Evolutionary conservation across 2,888 invertebrate genomes (phyloP).

Genomic region (Sialis fuliginosa): DNA sequence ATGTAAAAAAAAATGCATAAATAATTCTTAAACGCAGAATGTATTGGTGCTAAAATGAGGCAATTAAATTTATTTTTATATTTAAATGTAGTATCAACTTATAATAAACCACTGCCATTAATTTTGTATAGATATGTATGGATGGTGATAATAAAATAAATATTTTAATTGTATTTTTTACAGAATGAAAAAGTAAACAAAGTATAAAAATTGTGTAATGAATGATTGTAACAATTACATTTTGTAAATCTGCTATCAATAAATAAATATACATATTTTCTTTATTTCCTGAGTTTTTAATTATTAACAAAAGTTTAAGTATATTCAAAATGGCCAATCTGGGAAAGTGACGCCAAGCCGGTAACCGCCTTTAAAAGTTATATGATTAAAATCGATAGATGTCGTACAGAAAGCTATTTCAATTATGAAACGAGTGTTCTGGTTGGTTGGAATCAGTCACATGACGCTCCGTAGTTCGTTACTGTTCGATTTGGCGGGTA

Average conservation of each 20-base stretch:
- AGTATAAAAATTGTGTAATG: too few species aligned
- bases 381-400: conserved; percentile 8
- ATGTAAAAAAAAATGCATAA: neutral
- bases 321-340: neutral
- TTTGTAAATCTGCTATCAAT: too few species aligned
- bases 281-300: too few species aligned
- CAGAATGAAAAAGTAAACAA: too few species aligned
- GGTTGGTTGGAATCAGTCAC: conserved; percentile 22
- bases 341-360: neutral
- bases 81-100: neutral
- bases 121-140: too few species aligned
- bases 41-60: conserved; percentile 1
- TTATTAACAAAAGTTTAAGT: neutral
- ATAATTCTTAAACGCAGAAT: neutral
- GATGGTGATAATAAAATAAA: too few species aligned
- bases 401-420: conserved; percentile 1
- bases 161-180: too few species aligned
- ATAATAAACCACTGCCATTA: neutral
- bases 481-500: conserved; percentile 22
- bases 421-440: neutral
- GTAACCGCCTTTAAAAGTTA: neutral
- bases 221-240: too few species aligned
- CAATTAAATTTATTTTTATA: neutral
- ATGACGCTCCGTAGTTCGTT: conserved; percentile 17
- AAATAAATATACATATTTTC: too few species aligned